These are phyloP conservation scores for Myrmophylax atrothorax DNA, from an alignment of 2,113 vertebrate genomes.

Conservation along the genomic window DNA sequence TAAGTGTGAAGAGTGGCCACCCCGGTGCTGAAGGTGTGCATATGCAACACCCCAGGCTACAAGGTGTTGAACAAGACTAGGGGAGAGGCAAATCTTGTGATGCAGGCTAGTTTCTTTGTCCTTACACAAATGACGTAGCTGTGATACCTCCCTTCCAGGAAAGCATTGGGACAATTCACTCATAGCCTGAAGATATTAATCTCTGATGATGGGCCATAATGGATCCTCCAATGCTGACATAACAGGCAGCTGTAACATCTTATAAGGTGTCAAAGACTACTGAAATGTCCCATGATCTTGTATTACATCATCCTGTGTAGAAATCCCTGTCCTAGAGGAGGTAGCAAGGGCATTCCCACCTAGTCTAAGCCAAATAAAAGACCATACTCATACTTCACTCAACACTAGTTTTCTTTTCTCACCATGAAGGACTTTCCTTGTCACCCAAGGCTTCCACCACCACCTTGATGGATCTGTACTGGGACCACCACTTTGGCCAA, in stretches of 20 bases:
- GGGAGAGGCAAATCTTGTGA: not conserved
- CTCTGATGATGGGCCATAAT: not conserved
- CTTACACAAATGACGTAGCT: not conserved
- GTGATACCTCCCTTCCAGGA: not conserved
- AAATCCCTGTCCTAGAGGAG: not conserved
- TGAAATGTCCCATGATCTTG: not conserved
- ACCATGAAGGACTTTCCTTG: not conserved
- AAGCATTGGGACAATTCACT: not conserved
- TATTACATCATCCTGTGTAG: not conserved
- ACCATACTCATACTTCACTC: not conserved
- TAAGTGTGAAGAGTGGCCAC: not conserved
- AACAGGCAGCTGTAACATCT: not conserved
- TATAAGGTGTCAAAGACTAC: not conserved
- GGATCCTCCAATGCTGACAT: not conserved
- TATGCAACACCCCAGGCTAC: not conserved
- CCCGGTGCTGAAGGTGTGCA: not conserved
- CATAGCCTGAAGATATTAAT: not conserved
- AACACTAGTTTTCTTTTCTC: not conserved
- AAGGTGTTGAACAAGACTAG: not conserved
- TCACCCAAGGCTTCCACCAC: not conserved
- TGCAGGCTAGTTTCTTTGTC: not conserved
- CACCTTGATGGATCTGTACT: not conserved
- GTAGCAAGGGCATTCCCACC: not conserved
- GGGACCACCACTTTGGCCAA: not conserved
- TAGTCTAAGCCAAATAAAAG: not conserved